Conservation (phyloP, 1,140 invertebrate genomes). For the Spodoptera litura region DNA sequence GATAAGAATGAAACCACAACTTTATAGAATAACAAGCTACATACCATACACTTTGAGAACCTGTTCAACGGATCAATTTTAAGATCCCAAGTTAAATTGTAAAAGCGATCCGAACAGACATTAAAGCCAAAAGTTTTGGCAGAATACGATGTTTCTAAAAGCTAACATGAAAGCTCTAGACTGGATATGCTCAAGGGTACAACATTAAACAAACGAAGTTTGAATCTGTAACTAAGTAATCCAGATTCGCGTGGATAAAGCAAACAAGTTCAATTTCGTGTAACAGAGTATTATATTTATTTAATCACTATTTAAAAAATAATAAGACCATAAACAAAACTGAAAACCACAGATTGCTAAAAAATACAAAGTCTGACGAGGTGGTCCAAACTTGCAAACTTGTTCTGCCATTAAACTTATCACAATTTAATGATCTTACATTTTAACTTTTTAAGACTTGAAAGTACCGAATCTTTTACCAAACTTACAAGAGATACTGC, state of each 20-base stretch:
- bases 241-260: no score
- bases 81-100: no score
- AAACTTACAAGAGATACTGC: conserved; percentile 25
- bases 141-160: neutral
- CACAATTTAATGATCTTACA: conserved; percentile 20
- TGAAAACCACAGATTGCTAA: neutral
- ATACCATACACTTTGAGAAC: no score
- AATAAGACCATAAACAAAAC: neutral
- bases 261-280: neutral
- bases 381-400: neutral
- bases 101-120: no score
- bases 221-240: neutral
- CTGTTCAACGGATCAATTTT: no score
- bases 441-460: conserved; percentile 23
- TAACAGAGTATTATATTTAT: neutral
- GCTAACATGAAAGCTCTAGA: neutral
- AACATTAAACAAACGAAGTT: conserved; percentile 1
- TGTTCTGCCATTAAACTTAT: conserved; percentile 22
- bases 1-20: no score
- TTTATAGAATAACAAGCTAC: no score
- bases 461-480: conserved; percentile 28
- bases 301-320: no score
- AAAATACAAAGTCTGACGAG: neutral
- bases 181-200: neutral
- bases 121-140: no score